Base-by-base conservation (phyloP, 1,140 invertebrate species). In the Doryteuthis pealeii region DNA sequence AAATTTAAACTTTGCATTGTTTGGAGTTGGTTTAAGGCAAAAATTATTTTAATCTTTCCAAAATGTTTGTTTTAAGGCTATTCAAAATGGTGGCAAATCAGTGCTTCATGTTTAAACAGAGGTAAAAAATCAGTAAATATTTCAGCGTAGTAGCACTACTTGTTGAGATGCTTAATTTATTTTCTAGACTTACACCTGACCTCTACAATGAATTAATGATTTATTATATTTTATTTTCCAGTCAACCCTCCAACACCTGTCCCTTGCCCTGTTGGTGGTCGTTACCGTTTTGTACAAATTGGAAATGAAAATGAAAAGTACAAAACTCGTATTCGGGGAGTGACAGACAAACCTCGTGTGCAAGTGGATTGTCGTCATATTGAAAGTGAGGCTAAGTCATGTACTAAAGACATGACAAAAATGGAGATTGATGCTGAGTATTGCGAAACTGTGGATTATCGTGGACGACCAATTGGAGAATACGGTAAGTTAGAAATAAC, bases 371-470 rank as follows among this genome's bases (percentile, higher is more conserved):
- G 96, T 85, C 95, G 96, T 88, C 90, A 95, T 83, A 96, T 96
- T 81, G 95, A 97, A 77, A 96, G 95, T 0, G 96, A 98, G 88
- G 94, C 98, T 81, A 87, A 87, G 78, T 86, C 84, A 0, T 88
- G 87, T 85, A 95, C 95, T 89, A 92, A 92, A 2, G 96, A 98
- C 86, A 95, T 97, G 84, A 97, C 97, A 84, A 95, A 95, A 85
- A 93, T 98, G 79, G 91, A 92, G 28, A 93, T 99, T 65, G 96
- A 99, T 88, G 96, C 96, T 83, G 96, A 94, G 77, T 97, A 97
- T 81, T 99, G 97, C 86, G 89, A 97, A 6, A 94, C 95, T n/a
- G 95, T 99, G 4, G 96, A 99, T 89, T 93, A 98, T 88, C 91
- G 95, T 80, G 96, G 96, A 72, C 90, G 93, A 82, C 96, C 96